Evolutionary conservation across 2,797 vertebrate genomes (phyloP), one percentile per base, ranked within the genome.

Genomic region (Enteromius anoplus): DNA sequence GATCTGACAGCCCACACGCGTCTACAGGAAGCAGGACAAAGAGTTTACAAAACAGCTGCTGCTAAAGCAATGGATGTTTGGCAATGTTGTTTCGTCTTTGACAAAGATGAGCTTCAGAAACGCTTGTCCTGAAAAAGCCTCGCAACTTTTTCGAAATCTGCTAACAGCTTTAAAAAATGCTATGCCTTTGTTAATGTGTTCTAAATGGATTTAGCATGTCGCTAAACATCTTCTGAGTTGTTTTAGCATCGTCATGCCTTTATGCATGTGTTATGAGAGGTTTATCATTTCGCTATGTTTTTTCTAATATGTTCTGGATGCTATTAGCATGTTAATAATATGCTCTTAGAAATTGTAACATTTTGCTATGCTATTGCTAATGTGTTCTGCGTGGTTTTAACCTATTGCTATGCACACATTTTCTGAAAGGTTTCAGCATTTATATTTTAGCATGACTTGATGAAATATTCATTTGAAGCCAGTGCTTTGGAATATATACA

Each of bases 1-100:
- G 93, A 90, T 99, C 97, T 0, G 97, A 96, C 53, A 99, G 95
- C 75, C 97, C 97, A 15, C 97, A 98, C 23, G 98, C 98, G 2
- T 99, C 98, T 99, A 88, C 6, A 9, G 78, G 62, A 84, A 29
- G 72, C 17, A 84, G 86, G 23, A 72, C 11, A 83, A 85, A 53
- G 51, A 55, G 45, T 29, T 82, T 75, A 19, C 14, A 37, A 69
- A 47, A 23, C 49, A 37, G 66, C 42, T 53, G 55, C 12, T 3
- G 49, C 32, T 19, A 29, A 47, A 15, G 4, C 47, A 8, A 21
- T 4, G 23, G 23, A 47, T 2, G 37, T 66, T 68, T 37, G 29
- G 7, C 17, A n/a, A 15, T 17, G 32, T 9, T 26, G 34, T 53
- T 78, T 66, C 26, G 19, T 34, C 21, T 78, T 47, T 77, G 17